These are phyloP conservation scores for Emydoidea blandingii DNA, from an alignment of 2,797 vertebrate species.

Conservation along the genomic window DNA sequence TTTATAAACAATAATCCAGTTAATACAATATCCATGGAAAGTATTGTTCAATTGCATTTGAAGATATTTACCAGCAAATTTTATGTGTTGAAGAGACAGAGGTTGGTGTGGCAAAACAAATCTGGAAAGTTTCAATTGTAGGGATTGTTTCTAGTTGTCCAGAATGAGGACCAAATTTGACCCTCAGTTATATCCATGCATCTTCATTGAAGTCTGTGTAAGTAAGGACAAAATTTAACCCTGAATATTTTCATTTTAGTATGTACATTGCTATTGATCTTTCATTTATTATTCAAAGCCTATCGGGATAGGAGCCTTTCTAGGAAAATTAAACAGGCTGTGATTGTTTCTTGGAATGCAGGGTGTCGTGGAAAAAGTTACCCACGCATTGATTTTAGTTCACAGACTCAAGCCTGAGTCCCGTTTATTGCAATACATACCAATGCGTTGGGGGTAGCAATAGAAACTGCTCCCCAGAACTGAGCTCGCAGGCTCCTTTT, in stretches of 20 bases:
- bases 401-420: no score
- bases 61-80: neutral
- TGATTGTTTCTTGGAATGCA: neutral
- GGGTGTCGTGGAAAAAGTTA: no score
- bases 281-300: neutral
- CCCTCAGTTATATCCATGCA: neutral
- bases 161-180: neutral
- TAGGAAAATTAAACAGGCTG: neutral
- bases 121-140: neutral
- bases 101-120: neutral
- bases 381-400: no score
- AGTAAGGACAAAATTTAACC: neutral
- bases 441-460: no score
- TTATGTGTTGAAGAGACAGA: neutral
- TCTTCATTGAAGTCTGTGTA: neutral
- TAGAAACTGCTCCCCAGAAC: no score
- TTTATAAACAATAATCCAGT: neutral
- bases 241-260: neutral
- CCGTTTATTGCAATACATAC: no score
- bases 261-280: neutral
- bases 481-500: no score
- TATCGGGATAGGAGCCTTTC: neutral
- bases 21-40: neutral
- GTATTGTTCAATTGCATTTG: constrained; percentile 1
- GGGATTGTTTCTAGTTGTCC: neutral